Conservation (phyloP, 2,113 vertebrate genomes). For the Pluvialis apricaria region DNA sequence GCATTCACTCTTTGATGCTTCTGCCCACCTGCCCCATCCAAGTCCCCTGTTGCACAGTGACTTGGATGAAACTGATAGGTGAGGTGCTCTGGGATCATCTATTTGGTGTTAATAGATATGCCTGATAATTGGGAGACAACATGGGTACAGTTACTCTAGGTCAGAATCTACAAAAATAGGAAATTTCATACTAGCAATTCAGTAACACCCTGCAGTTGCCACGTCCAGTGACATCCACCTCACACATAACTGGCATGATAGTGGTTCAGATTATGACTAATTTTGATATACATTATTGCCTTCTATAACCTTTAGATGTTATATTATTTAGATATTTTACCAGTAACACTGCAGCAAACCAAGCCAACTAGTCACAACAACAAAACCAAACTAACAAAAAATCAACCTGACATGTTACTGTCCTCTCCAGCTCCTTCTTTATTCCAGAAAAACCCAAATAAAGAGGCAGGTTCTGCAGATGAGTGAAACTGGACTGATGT, state of each 20-base stretch:
- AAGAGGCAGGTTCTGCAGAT: not conserved
- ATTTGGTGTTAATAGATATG: not conserved
- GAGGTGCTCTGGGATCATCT: not conserved
- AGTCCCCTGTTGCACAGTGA: not conserved
- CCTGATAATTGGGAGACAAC: not conserved
- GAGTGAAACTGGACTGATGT: not conserved
- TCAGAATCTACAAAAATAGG: not conserved
- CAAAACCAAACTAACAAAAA: not conserved
- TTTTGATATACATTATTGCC: not conserved
- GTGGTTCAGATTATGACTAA: not conserved
- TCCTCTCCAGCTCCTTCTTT: not conserved
- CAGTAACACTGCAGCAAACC: not conserved
- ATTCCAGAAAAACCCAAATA: not conserved
- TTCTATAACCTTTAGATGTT: not conserved
- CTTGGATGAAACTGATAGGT: not conserved
- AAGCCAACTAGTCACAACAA: fast-evolving
- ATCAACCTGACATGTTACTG: not conserved
- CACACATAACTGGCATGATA: not conserved
- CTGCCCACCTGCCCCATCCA: not conserved
- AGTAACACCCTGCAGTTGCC: not conserved
- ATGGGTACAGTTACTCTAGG: not conserved
- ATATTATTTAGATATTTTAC: not conserved
- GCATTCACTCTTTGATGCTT: not conserved
- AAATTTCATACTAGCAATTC: not conserved
- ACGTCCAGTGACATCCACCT: not conserved